Conservation (phyloP, 1,140 invertebrate genomes). For the Aethina tumida region DNA sequence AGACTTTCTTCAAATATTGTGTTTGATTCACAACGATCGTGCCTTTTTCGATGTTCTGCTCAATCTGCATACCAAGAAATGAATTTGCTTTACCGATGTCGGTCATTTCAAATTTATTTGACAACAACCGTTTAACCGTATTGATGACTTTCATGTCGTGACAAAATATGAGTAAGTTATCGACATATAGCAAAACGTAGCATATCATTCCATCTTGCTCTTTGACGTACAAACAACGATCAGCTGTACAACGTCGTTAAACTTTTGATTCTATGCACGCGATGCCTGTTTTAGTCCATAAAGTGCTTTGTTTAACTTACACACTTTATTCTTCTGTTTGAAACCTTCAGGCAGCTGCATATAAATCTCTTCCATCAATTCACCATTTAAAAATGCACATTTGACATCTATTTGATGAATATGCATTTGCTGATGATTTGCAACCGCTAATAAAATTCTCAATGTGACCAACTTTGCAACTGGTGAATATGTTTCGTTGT, state of each 20-base stretch:
- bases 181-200: too few species aligned
- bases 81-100: too few species aligned
- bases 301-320: constrained; percentile 21
- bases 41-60: too few species aligned
- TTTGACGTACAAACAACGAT: too few species aligned
- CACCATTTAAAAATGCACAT: constrained; percentile 21
- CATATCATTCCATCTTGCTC: too few species aligned
- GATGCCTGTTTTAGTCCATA: constrained; percentile 36
- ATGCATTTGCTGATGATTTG: constrained; percentile 14
- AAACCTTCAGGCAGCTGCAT: constrained; percentile 17
- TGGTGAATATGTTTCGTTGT: constrained; percentile 31
- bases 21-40: too few species aligned
- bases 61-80: too few species aligned
- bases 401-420: constrained; percentile 29
- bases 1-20: too few species aligned
- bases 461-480: constrained; percentile 27
- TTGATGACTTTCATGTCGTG: too few species aligned
- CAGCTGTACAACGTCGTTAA: constrained; percentile 21
- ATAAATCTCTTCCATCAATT: constrained; percentile 19
- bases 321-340: constrained; percentile 11
- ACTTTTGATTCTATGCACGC: constrained; percentile 24
- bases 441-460: constrained; percentile 25
- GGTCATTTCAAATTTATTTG: too few species aligned
- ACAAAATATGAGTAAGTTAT: too few species aligned
- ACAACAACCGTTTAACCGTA: too few species aligned